Percentiles rank a stretch among this genome's conserved stretches.
These are phyloP conservation scores for Ibycter americanus DNA, from an alignment of 2,797 vertebrate genomes.

Conservation along the genomic window DNA sequence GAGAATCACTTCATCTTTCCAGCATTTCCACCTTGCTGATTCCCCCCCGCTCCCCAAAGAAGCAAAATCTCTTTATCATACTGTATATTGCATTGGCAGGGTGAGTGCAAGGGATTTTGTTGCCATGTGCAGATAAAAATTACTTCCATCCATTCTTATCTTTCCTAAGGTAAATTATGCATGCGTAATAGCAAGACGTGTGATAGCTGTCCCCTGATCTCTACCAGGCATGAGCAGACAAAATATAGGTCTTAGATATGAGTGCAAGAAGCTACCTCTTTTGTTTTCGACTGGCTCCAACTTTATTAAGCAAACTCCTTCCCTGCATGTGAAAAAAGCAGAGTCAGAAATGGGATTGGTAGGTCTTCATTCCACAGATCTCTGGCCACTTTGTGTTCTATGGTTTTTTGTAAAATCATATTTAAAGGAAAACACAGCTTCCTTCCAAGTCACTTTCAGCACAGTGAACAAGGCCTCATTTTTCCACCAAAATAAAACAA, in stretches of 20 bases:
- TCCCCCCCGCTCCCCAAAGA: neutral
- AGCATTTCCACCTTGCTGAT: neutral
- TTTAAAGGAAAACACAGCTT: neutral
- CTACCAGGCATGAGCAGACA: neutral
- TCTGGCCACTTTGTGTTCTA: neutral
- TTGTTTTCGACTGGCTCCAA: neutral
- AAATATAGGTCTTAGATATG: neutral
- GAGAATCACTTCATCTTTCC: neutral
- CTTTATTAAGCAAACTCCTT: neutral
- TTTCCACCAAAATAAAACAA: neutral
- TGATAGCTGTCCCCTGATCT: neutral
- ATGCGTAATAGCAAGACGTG: neutral
- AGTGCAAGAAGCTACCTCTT: neutral
- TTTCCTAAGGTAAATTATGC: conserved; percentile 18
- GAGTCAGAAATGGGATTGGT: neutral
- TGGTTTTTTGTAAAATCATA: neutral
- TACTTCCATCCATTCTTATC: neutral
- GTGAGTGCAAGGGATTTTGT: neutral
- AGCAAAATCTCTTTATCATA: neutral
- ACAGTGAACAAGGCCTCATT: neutral
- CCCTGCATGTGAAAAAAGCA: neutral
- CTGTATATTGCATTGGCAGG: neutral
- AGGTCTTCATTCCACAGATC: neutral
- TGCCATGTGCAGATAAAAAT: conserved; percentile 19
- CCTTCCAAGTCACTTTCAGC: neutral